Evolutionary conservation across 2,113 vertebrate genomes (phyloP), one percentile per base, ranked within the genome.

Genomic region (Hemibagrus wyckioides): DNA sequence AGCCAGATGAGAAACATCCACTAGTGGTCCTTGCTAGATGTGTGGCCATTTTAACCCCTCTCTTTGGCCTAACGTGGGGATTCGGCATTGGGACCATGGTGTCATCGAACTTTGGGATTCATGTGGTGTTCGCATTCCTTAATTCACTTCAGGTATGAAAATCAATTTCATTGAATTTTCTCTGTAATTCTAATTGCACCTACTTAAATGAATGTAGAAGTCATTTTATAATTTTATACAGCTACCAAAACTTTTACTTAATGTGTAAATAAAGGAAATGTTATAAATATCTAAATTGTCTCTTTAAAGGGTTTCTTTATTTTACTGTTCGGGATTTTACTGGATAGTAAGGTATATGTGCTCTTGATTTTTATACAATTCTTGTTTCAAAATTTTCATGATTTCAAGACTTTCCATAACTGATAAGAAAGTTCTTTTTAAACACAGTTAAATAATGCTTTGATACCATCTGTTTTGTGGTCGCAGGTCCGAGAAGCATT

Each of bases 111-210:
- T 48, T 48, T 7, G 44, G 44, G 9, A 8, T 48, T 48, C 44
- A 48, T 48, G 44, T 5, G 4, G 9, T 48, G 44, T 48, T 48
- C 9, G 44, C 44, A 48, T 48, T 48, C 2, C 9, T 48, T 48
- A 48, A 48, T 48, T 48, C 44, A 48, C 2, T 48, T 5, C 44
- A 48, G 44, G 44, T 48, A 48, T 48, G 44, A 48, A 48, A 48
- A 8, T 4, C 44, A 48, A 8, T 48, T 48, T 48, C 5, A 48
- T 48, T 48, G 44, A 5, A 48, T 73, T 97, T 52, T 98, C 9
- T 48, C 3, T 48, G 44, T 48, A 48, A 48, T 48, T 48, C 44
- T 48, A 48, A 48, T 48, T 48, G 5, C 44, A n/a, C n/a, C n/a
- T n/a, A n/a, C n/a, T n/a, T n/a, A n/a, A n/a, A n/a, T 48, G 44